A percentile compares a stretch with the other conserved stretches of the same genome.
phyloP scores from a whole-genome alignment of 2,797 vertebrate genomes.

The Poeciliopsis turneri region DNA sequence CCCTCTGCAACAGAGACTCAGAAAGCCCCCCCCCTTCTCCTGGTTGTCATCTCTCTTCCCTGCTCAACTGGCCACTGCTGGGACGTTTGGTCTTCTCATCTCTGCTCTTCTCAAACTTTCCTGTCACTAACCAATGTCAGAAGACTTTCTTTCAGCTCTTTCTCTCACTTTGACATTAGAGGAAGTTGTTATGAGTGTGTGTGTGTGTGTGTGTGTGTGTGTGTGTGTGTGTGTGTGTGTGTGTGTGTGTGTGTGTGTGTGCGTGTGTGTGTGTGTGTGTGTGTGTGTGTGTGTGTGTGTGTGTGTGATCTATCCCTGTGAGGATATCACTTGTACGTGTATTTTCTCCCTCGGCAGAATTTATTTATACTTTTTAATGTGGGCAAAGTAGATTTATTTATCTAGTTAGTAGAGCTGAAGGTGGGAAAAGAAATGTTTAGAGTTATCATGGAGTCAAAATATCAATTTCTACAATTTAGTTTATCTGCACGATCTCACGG shows the following conservation, averaged over 20 bases:
- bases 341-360: slow-evolving; percentile 26
- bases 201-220: slow-evolving; percentile 22
- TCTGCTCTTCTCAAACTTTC: slow-evolving; percentile 64
- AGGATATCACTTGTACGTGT: slow-evolving; percentile 50
- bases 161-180: slow-evolving; percentile 36
- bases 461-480: slow-evolving; percentile 16
- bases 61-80: slow-evolving; percentile 65
- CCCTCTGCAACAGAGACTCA: slow-evolving; percentile 63
- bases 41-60: slow-evolving; percentile 67
- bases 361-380: slow-evolving; percentile 46
- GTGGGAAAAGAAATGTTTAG: slow-evolving; percentile 3
- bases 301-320: slow-evolving; percentile 54
- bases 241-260: slow-evolving; percentile 10
- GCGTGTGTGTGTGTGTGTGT: slow-evolving; percentile 22
- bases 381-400: slow-evolving; percentile 46
- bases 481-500: slow-evolving; percentile 40
- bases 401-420: slow-evolving; percentile 18
- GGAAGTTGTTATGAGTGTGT: slow-evolving; percentile 14
- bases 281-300: slow-evolving; percentile 68
- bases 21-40: slow-evolving; percentile 51
- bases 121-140: slow-evolving; percentile 62
- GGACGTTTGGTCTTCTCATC: slow-evolving; percentile 73
- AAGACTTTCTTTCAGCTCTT: slow-evolving; percentile 38
- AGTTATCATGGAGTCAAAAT: slow-evolving; percentile 13
- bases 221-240: slow-evolving; percentile 22